Percentiles rank a stretch among this genome's conserved stretches.
These are phyloP conservation scores for Luperina testacea DNA, from an alignment of 2,888 invertebrate genomes.

Conservation along the genomic window DNA sequence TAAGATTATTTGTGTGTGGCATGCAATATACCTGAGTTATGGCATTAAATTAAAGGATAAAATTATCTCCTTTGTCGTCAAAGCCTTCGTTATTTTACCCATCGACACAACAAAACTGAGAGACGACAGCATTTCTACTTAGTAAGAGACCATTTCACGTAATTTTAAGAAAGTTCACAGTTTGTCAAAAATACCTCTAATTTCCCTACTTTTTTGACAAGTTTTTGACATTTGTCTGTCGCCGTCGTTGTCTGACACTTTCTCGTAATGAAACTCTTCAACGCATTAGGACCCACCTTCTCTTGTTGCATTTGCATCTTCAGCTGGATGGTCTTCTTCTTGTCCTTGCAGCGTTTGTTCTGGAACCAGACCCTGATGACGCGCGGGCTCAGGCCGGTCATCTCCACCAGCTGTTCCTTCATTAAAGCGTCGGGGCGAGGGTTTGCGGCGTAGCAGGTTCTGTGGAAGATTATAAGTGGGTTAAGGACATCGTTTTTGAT, in stretches of 20 bases:
- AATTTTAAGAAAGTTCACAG: not conserved
- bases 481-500: not conserved
- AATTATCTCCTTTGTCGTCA: not conserved
- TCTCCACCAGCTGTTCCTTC: constrained; percentile 99
- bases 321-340: constrained; percentile 98
- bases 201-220: not conserved
- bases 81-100: not conserved
- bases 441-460: constrained; percentile 99
- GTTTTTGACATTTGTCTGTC: too few relatives aligned
- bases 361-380: constrained; percentile 99
- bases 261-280: not conserved
- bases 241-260: not conserved
- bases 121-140: not conserved
- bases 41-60: not conserved
- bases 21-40: not conserved
- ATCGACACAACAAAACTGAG: not conserved
- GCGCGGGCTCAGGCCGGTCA: constrained; percentile 98
- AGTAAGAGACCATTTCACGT: not conserved
- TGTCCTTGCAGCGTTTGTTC: constrained; percentile 99
- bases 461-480: constrained; percentile 67
- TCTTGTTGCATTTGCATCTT: constrained; percentile 99
- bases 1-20: not conserved
- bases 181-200: not conserved
- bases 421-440: constrained; percentile 99
- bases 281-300: constrained; percentile 90